Base-by-base conservation (phyloP, 2,888 invertebrate genomes). In the Dolomedes plantarius region DNA sequence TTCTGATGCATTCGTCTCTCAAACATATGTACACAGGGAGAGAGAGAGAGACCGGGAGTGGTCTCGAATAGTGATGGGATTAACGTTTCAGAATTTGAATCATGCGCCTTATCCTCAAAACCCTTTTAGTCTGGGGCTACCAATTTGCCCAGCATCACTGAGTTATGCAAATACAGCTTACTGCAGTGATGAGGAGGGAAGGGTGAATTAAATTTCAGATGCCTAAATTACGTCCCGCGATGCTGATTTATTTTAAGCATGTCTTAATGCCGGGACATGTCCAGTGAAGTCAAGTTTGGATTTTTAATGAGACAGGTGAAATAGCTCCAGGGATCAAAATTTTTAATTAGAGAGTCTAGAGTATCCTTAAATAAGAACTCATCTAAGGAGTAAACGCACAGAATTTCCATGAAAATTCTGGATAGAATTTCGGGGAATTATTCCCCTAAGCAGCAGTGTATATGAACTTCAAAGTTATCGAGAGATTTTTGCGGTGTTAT, bases 151-250 rank as follows among this genome's bases (percentile, higher is more conserved):
- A 2, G 5, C 23, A 23, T 1, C 23, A 56, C 56, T n/a, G 56
- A 23, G 23, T 2, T 56, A 56, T 23, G 56, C 56, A 56, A 56
- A 56, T 56, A 56, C 56, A 23, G 56, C 56, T 56, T 56, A 23
- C 56, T 56, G 19, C 56, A 23, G 46, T 11, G n/a, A 56, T 56
- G 56, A 23, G 23, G 56, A 23, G 56, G 16, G 41, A 2, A 13
- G n/a, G 56, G 23, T 16, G 56, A 56, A 56, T 23, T 56, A 56
- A 46, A 23, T 56, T 56, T 23, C 23, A 16, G 16, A 19, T 23
- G 19, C 56, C 19, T 23, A 23, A 56, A 56, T 23, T 19, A 23
- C 19, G 56, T 23, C 56, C 56, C 56, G 6, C 16, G 56, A 56
- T 23, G 23, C 23, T 56, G 56, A 23, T 56, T 56, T 19, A 56